Percentiles rank a stretch among this genome's conserved stretches.
Conservation (phyloP, 2,113 vertebrate species). For the Hyaena hyaena region DNA sequence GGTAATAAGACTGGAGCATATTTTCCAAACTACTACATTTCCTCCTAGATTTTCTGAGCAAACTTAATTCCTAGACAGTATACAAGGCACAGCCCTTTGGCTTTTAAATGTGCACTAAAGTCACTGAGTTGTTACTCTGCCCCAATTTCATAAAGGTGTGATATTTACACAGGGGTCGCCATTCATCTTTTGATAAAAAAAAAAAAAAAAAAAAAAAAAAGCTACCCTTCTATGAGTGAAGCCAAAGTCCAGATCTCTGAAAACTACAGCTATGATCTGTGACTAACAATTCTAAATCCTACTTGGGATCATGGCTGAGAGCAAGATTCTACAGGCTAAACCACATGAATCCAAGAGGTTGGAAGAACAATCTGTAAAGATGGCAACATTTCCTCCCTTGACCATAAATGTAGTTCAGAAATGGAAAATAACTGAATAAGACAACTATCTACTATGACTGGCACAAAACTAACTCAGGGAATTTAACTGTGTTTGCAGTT, state of each 20-base stretch:
- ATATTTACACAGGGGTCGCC: neutral
- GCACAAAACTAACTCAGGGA: neutral
- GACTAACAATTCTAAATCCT: neutral
- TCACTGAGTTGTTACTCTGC: neutral
- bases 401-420: constrained; percentile 8
- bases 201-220: neutral
- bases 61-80: neutral
- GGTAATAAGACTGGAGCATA: neutral
- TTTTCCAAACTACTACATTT: neutral
- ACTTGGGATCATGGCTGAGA: neutral
- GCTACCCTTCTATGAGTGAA: neutral
- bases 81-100: neutral
- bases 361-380: neutral
- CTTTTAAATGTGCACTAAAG: neutral
- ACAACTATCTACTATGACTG: neutral
- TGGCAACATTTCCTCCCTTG: neutral
- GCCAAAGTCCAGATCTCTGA: neutral
- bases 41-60: neutral
- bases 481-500: neutral
- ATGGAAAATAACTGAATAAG: neutral
- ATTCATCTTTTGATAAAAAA: neutral
- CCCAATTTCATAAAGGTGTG: neutral
- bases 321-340: neutral
- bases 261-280: neutral
- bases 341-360: neutral